phyloP scores from a whole-genome alignment of 2,888 invertebrate genomes.

The Didymodactylos carnosus region DNA sequence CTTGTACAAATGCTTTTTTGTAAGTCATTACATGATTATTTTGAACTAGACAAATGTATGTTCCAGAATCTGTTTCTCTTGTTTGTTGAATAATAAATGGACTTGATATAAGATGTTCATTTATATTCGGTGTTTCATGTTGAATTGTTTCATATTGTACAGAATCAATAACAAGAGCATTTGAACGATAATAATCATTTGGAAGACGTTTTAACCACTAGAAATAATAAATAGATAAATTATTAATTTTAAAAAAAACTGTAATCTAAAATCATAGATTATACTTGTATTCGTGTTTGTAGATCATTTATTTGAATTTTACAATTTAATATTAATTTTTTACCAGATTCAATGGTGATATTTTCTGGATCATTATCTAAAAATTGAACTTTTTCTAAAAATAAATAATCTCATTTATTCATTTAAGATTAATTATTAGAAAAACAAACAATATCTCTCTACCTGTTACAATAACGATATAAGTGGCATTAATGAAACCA shows the following conservation, averaged over 20 bases:
- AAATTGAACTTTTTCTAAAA: background rate
- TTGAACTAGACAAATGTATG: background rate
- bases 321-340: background rate
- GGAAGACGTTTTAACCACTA: background rate
- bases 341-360: background rate
- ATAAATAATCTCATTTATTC: too few relatives aligned
- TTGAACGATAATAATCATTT: background rate
- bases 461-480: background rate
- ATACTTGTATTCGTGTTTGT: background rate
- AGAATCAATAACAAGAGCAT: background rate
- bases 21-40: background rate
- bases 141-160: background rate
- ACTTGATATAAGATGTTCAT: too few relatives aligned
- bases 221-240: too few relatives aligned
- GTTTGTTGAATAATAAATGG: background rate
- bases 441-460: background rate
- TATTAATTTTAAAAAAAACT: too few relatives aligned
- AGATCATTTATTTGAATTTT: background rate
- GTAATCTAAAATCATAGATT: too few relatives aligned
- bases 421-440: background rate
- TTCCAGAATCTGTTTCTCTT: background rate
- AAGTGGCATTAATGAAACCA: background rate
- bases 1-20: background rate
- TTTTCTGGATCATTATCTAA: background rate
- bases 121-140: background rate